Evolutionary conservation across 2,797 vertebrate genomes (phyloP), one percentile per base, ranked within the genome.

Genomic region (Alectoris magna): DNA sequence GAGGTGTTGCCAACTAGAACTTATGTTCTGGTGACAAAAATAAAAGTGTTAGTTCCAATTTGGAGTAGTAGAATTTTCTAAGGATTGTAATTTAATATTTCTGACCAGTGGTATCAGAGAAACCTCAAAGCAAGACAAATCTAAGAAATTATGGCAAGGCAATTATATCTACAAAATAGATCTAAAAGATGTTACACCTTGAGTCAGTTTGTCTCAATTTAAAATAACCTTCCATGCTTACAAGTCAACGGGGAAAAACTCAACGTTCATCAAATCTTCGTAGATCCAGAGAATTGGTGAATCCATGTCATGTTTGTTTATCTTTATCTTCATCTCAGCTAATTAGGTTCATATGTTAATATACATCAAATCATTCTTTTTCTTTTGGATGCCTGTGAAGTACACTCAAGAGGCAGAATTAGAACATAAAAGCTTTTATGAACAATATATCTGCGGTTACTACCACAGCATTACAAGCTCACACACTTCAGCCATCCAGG

Each of bases 331-430:
- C 87, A 89, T 49, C 36, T 83, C 49, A 67, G n/a, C 59, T 95
- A 85, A 93, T 88, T 88, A 78, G 36, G 38, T 87, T 94, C 75
- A 92, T 66, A 68, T 81, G 39, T 95, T 95, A 92, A 75, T 83
- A 81, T 86, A 76, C 10, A 46, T 60, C 62, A 82, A 88, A 92
- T 76, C 60, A 83, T 69, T 38, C 15, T 81, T 92, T 90, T 85
- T 68, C 58, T 77, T 91, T 77, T 53, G 44, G 85, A 82, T 31
- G 53, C 4, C 46, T 59, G 14, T 66, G 55, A 66, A 94, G 46
- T 84, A 55, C 8, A 7, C 84, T 76, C 73, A 17, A 67, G 76
- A 95, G 87, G 84, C 46, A 64, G 44, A 64, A 86, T 91, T 92
- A 81, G 43, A 29, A 9, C 48, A 49, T 39, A 41, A 92, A 95